phyloP scores from a whole-genome alignment of 2,797 vertebrate species.

The Periparus ater region DNA sequence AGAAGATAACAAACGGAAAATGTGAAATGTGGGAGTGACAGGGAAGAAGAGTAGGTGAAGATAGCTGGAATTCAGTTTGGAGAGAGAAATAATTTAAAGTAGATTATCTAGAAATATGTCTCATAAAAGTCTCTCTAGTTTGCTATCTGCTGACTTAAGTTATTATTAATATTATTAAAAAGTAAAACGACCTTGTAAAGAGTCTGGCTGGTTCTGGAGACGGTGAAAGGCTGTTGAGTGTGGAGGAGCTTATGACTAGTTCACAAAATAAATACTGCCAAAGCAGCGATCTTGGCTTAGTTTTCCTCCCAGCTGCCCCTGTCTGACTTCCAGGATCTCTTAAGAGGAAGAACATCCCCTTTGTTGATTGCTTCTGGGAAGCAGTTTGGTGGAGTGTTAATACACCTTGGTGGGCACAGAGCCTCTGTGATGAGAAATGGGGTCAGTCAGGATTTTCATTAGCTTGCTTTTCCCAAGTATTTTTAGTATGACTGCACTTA shows the following conservation, averaged over 20 bases:
- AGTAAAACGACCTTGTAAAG: background rate
- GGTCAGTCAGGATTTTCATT: background rate
- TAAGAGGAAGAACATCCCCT: background rate
- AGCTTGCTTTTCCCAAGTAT: conserved; percentile 17
- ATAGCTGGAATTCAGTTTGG: background rate
- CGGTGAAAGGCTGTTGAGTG: background rate
- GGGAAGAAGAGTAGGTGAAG: conserved; percentile 22
- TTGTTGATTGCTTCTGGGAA: background rate
- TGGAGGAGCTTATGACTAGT: background rate
- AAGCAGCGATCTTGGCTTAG: background rate
- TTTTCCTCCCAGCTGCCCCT: background rate
- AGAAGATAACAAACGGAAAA: background rate
- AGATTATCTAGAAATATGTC: conserved; percentile 22
- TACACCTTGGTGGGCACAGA: background rate
- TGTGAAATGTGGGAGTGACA: conserved; percentile 26
- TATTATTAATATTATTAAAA: background rate
- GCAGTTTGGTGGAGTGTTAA: background rate
- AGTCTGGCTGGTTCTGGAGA: background rate
- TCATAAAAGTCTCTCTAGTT: conserved; percentile 43
- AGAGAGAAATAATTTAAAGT: conserved; percentile 21
- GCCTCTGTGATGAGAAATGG: background rate
- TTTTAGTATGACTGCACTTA: conserved; percentile 1
- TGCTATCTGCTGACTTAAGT: conserved; percentile 39
- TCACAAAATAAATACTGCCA: background rate
- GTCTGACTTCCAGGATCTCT: background rate